Evolutionary conservation across 2,113 vertebrate genomes (phyloP).

Genomic region (Pelecanus crispus): DNA sequence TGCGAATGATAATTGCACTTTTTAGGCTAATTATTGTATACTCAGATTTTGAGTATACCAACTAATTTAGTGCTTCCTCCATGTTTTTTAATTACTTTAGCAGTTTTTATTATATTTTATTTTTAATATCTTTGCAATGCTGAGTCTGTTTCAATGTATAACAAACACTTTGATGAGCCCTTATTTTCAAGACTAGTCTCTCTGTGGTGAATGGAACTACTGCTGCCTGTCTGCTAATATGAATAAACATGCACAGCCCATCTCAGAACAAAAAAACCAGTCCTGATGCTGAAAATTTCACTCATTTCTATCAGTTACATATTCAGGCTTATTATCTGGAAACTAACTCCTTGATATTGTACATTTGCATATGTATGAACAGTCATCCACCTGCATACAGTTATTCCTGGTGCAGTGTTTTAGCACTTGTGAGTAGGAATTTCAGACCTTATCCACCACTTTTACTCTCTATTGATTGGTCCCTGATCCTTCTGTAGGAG

Average conservation of each 20-base stretch:
- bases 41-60: not conserved
- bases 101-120: not conserved
- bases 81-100: constrained; percentile 9
- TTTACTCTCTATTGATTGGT: not conserved
- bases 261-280: not conserved
- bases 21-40: not conserved
- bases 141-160: not conserved
- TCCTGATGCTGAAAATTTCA: not conserved
- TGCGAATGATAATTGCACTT: not conserved
- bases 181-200: constrained; percentile 9
- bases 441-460: not conserved
- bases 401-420: constrained; percentile 5
- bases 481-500: not conserved
- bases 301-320: not conserved
- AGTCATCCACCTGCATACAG: constrained; percentile 17
- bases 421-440: not conserved
- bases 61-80: not conserved
- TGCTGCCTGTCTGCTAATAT: constrained; percentile 3
- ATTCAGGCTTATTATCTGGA: constrained; percentile 21
- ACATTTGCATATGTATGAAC: constrained; percentile 46
- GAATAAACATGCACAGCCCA: constrained; percentile 1
- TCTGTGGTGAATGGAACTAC: constrained; percentile 4
- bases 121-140: not conserved
- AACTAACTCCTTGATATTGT: not conserved
- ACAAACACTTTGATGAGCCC: constrained; percentile 14